Evolutionary conservation across 2,113 vertebrate species (phyloP), one percentile per base, ranked within the genome.

Genomic region (Platysternon megacephalum): DNA sequence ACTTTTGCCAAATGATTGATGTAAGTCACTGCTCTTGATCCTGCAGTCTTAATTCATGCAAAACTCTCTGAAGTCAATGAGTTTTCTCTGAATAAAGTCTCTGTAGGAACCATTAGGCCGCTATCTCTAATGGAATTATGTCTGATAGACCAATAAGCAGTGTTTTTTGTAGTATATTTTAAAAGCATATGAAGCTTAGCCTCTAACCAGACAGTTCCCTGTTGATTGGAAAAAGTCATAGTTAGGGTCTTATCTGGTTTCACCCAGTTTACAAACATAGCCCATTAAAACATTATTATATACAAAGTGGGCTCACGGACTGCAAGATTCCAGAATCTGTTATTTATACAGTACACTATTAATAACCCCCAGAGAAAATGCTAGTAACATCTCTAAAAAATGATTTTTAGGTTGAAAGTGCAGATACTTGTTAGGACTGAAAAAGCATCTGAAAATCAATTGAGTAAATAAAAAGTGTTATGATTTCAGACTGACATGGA

Each of bases 211-310:
- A 7, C 21, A 84, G 48, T 21, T 74, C 48, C 9, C 11, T 4
- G n/a, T 2, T 58, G 74, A 52, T 89, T 56, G 93, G 95, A 84
- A 83, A 93, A 85, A 87, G 8, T 17, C 48, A 2, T 1, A 11
- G 42, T 65, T 65, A 3, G 3, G 19, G 74, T 21, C 1, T 3
- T 35, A 29, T 0, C 22, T 0, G 78, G 82, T 16, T 76, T 58
- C 74, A 11, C n/a, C n/a, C 61, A 0, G 28, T 95, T 97, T 95
- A 88, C 94, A 93, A 96, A 93, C 49, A 76, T 55, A 82, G 85
- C 74, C 89, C 83, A 51, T 86, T 91, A 95, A 93, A 94, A 58
- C 44, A n/a, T 52, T 29, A 46, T 89, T 48, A 93, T 53, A 79
- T 85, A 83, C n/a, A 92, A 29, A 88, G 39, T 10, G 85, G 44